These are phyloP conservation scores for Heterochromis multidens DNA, from an alignment of 2,113 vertebrate species.

Conservation along the genomic window DNA sequence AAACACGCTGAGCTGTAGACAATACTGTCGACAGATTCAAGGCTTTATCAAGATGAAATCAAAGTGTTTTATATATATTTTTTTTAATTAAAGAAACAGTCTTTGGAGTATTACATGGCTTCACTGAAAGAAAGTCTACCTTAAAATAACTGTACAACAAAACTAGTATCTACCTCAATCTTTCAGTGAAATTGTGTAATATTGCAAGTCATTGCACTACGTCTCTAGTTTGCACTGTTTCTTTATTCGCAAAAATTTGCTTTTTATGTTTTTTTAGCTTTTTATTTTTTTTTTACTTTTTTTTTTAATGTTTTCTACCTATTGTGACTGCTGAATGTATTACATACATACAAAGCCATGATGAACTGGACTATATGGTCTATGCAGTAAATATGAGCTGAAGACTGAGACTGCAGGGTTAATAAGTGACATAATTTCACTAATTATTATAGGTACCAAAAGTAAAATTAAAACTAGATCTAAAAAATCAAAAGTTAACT, in stretches of 20 bases:
- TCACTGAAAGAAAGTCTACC: background rate
- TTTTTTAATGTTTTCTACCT: slow-evolving; percentile 16
- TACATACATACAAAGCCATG: background rate
- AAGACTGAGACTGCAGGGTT: background rate
- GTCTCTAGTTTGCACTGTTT: slow-evolving; percentile 52
- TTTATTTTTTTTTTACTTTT: background rate
- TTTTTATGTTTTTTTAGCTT: too few species aligned
- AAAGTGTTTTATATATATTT: background rate
- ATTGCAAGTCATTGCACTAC: slow-evolving; percentile 53
- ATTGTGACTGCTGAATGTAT: slow-evolving; percentile 45
- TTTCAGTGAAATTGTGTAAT: background rate
- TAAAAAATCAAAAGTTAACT: too few species aligned
- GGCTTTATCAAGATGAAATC: background rate
- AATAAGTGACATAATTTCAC: background rate
- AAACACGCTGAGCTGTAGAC: background rate
- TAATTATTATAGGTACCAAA: too few species aligned
- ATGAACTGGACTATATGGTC: background rate
- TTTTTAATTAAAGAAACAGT: background rate
- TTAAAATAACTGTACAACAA: slow-evolving; percentile 8
- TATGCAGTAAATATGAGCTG: background rate
- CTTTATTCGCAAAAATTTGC: background rate
- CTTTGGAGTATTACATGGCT: background rate
- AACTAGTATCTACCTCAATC: slow-evolving; percentile 47
- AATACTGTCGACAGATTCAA: background rate
- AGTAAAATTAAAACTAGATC: too few species aligned